Evolutionary conservation across 23 tunicate species (phyloP).

Genomic region (Styela plicata): DNA sequence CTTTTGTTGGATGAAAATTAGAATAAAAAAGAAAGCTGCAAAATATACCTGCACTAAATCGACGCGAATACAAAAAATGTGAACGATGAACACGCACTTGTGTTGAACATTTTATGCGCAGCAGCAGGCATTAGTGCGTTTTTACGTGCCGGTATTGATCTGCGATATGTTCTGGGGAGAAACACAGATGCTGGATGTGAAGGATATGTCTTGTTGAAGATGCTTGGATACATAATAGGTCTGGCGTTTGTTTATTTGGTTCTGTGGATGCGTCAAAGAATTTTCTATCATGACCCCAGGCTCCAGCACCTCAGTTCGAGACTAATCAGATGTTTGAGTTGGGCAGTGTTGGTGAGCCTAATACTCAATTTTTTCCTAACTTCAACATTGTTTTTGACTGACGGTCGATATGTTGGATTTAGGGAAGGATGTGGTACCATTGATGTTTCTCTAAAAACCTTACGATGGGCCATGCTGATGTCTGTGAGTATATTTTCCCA

Average conservation of each 20-base stretch:
- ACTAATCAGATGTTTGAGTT: neutral
- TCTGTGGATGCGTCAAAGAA: conserved; percentile 4
- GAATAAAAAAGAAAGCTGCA: neutral
- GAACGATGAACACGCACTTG: neutral
- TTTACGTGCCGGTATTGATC: conserved; percentile 11
- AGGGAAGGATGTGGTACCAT: neutral
- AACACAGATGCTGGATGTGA: conserved; percentile 13
- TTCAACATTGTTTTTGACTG: neutral
- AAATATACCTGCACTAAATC: too few relatives aligned
- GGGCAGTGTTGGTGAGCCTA: neutral
- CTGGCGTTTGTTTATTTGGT: neutral
- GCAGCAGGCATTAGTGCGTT: neutral
- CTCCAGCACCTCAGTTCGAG: neutral
- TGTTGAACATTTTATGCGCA: neutral
- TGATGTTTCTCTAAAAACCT: too few relatives aligned
- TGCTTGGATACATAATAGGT: neutral
- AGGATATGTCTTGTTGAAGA: neutral
- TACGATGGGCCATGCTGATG: neutral
- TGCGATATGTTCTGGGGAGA: neutral
- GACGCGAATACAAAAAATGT: neutral
- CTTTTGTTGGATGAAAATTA: neutral
- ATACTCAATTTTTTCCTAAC: neutral
- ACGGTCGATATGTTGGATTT: neutral
- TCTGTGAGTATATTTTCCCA: neutral
- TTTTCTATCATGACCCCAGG: conserved; percentile 1